These are phyloP conservation scores for Phenganax subtilis DNA, from an alignment of 92 coral and sea anemone species.

Conservation along the genomic window DNA sequence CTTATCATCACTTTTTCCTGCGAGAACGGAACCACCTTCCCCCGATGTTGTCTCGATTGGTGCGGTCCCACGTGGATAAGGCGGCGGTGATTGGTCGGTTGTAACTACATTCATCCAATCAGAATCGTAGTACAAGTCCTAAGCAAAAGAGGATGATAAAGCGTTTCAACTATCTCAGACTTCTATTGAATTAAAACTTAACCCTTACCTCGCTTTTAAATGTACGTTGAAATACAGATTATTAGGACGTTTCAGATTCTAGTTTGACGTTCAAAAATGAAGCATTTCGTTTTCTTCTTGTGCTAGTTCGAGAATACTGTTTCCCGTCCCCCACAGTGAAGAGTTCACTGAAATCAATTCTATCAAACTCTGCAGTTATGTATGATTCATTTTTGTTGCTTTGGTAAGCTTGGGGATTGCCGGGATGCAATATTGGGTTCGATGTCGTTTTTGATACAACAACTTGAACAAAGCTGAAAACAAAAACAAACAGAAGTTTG, in stretches of 20 bases:
- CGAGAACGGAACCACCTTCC: too few species aligned
- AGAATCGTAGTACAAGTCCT: slow-evolving; percentile 25
- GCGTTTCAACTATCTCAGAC: background rate
- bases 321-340: slow-evolving; percentile 24
- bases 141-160: background rate
- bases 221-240: slow-evolving; percentile 24
- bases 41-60: too few species aligned
- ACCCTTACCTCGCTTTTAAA: slow-evolving; percentile 14
- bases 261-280: slow-evolving; percentile 10
- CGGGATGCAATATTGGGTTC: background rate
- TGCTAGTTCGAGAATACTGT: background rate
- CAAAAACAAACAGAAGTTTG: too few species aligned
- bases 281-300: background rate
- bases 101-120: slow-evolving; percentile 27
- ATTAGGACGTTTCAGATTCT: background rate
- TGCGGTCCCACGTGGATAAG: too few species aligned
- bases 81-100: background rate
- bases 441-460: background rate
- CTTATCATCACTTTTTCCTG: too few species aligned
- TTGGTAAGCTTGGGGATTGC: background rate
- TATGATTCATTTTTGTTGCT: background rate
- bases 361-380: slow-evolving; percentile 19
- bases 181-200: background rate
- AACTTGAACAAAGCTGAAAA: background rate
- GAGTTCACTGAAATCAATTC: background rate